A percentile compares a stretch with the other conserved stretches of the same genome.
Evolutionary conservation across 2,113 vertebrate species (phyloP).

Genomic region (Phylloscopus trochilus): DNA sequence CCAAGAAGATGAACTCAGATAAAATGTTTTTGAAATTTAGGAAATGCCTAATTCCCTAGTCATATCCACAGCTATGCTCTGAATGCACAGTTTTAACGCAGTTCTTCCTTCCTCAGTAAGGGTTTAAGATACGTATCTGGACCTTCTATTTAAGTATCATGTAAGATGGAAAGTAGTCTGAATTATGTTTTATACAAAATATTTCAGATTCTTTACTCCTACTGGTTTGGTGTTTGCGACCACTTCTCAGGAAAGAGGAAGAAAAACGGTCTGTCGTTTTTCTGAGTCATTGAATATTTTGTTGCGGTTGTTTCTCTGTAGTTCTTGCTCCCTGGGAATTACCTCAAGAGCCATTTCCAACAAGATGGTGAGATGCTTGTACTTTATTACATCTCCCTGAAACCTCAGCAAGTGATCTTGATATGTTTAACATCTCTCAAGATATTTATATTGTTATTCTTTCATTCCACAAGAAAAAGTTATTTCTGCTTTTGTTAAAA

Average conservation of each 20-base stretch:
- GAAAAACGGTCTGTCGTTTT: neutral
- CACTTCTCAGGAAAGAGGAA: neutral
- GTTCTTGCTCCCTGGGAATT: neutral
- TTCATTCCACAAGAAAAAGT: neutral
- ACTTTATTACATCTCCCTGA: neutral
- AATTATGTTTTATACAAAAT: neutral
- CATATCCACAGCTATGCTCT: neutral
- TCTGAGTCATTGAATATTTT: neutral
- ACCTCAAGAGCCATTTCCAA: neutral
- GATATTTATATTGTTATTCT: neutral
- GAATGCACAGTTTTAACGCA: neutral
- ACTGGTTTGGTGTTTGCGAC: neutral
- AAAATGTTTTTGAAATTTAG: neutral
- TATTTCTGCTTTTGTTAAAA: neutral
- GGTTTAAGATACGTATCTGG: neutral
- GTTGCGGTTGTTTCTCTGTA: neutral
- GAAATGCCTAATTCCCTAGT: conserved; percentile 9
- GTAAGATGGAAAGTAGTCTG: neutral
- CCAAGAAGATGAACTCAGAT: neutral
- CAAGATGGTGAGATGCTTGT: neutral
- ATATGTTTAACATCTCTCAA: neutral
- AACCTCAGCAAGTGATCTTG: neutral
- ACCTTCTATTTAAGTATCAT: conserved; percentile 18
- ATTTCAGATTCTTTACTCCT: neutral
- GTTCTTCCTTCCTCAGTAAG: conserved; percentile 23